Evolutionary conservation across 2,797 vertebrate species (phyloP), one percentile per base, ranked within the genome.

Genomic region (Melanotaenia maccullochi): DNA sequence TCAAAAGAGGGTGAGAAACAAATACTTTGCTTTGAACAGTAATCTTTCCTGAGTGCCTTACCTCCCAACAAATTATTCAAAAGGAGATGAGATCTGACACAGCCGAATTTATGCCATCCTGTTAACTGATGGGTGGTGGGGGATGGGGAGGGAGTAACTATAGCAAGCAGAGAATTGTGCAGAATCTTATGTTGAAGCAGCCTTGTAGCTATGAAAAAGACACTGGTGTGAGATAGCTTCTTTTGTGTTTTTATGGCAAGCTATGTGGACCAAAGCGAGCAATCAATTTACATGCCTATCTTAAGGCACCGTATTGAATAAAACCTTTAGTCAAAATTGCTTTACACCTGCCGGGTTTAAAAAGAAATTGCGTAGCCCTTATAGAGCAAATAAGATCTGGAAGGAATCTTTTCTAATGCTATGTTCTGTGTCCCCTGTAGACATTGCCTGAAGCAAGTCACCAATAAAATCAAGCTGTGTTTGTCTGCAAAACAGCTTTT

Each of bases 111-210:
- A 86, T 88, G 76, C 36, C 63, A 72, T 79, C 77, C 71, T 49
- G 36, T 68, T 80, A 66, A 77, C 67, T 38, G 33, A 68, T 28
- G 57, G 71, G 44, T 63, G 62, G 83, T 30, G 25, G 54, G 25
- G 28, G 28, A 16, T 16, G 54, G 54, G 28, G 85, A 73, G 69
- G 83, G 74, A 47, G 18, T 8, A 20, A 20, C 75, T 51, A 36
- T 60, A 66, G 72, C 81, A 82, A 87, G 80, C 85, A 84, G 42
- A 76, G 70, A 64, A 78, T 76, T 61, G 60, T 76, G 77, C 73
- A 79, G 67, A 63, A 85, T 80, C 71, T 68, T 71, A 58, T 66
- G 63, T 57, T 64, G 70, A 71, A 65, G 59, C 58, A 65, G 64
- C 25, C 73, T 78, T 4, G 42, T 38, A 69, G 78, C 76, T 75